Conservation (phyloP, 2,113 vertebrate genomes). For the Rhagologus leucostigma region DNA sequence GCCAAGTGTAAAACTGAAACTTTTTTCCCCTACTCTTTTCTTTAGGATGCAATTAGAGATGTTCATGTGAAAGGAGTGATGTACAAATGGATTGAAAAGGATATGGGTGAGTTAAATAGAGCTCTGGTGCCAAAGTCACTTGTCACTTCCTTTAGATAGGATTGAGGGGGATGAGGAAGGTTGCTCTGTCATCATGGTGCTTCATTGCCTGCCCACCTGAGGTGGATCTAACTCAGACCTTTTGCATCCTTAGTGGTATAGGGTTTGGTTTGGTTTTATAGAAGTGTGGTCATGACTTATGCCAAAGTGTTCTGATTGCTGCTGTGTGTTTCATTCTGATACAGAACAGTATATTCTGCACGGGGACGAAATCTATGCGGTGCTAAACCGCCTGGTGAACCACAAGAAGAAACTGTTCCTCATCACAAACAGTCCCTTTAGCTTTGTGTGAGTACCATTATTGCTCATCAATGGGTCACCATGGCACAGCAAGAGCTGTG, state of each 20-base stretch:
- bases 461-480: not conserved
- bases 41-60: constrained; percentile 79
- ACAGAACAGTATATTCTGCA: constrained; percentile 78
- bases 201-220: not conserved
- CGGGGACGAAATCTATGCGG: constrained; percentile 77
- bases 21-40: not conserved
- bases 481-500: not conserved
- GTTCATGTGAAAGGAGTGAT: constrained; percentile 83
- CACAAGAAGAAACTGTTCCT: constrained; percentile 83
- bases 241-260: not conserved
- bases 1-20: not conserved
- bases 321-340: not conserved
- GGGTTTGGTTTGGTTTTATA: not conserved
- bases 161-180: not conserved
- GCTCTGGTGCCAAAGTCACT: not conserved
- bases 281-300: not conserved
- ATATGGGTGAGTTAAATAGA: constrained; percentile 75
- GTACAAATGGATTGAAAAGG: constrained; percentile 82
- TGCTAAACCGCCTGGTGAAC: constrained; percentile 76
- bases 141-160: not conserved
- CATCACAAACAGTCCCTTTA: constrained; percentile 84
- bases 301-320: not conserved
- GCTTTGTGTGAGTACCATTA: constrained; percentile 76
- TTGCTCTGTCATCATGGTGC: not conserved
- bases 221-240: not conserved